Evolutionary conservation across 2,888 invertebrate species (phyloP), one percentile per base, ranked within the genome.

Genomic region (Dinocampus coccinellae): DNA sequence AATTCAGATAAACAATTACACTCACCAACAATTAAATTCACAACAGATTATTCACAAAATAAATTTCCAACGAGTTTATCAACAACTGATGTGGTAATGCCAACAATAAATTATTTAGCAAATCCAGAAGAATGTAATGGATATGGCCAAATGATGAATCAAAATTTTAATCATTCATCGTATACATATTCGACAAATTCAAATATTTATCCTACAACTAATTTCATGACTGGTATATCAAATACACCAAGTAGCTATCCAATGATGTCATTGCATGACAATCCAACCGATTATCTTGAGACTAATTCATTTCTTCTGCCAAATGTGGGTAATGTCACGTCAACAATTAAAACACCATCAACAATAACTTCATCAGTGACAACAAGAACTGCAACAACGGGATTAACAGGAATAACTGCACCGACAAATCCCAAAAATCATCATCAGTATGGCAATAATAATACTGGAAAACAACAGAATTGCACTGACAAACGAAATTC

Each of bases 211-310:
- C 86, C 87, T 0, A 83, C 83, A 0, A 82, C 82, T 0, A 87
- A 87, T 55, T 87, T 87, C 20, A 87, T 87, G 16, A 82, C 84
- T 2, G 85, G 86, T 57, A 87, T 87, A 69, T 83, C 87, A 0
- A 87, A 87, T 29, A 85, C 82, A 7, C 81, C 87, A 3, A 81
- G 83, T 0, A 83, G 82, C 66, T 87, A 87, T 34, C 47, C 47
- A 47, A 87, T 87, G 86, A 86, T 87, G 86, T 82, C 87, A 0
- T 65, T 87, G 11, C 87, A 87, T 42, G 87, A 87, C 6, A 87
- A 86, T 65, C 73, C 79, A 1, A 74, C 79, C 0, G 87, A 87
- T 69, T 87, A 87, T 47, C 77, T 86, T 65, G 87, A 87, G 63
- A 70, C 83, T 0, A 87, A 86, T 58, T 79, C 83, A 2, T 87